Evolutionary conservation across 2,888 invertebrate species (phyloP).

Genomic region (Cryptops parisi): DNA sequence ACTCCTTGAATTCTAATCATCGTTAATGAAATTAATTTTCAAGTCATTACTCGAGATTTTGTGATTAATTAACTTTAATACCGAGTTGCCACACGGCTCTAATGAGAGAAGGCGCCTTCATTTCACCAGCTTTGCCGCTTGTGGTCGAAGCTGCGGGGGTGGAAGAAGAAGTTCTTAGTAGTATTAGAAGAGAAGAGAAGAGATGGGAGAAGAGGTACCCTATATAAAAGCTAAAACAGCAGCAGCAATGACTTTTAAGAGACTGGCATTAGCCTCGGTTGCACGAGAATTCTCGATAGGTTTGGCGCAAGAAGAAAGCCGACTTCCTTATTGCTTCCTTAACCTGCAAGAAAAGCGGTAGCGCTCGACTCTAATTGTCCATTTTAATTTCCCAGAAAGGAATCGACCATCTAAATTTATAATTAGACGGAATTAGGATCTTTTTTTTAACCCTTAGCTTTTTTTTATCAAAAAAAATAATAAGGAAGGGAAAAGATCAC

Average conservation of each 20-base stretch:
- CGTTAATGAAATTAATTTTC: conserved; percentile 5
- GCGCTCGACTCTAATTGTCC: not conserved
- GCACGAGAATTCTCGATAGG: not conserved
- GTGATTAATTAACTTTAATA: conserved; percentile 5
- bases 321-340: not conserved
- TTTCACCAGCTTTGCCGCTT: too few species aligned
- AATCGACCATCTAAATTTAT: not conserved
- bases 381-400: not conserved
- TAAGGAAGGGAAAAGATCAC: not conserved
- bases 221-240: not conserved
- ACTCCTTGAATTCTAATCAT: not conserved
- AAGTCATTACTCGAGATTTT: conserved; percentile 3
- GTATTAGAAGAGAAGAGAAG: not conserved
- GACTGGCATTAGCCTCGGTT: not conserved
- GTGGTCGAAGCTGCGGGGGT: not conserved
- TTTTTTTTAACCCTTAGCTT: too few species aligned
- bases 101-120: too few species aligned
- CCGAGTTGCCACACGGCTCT: not conserved
- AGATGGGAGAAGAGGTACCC: not conserved
- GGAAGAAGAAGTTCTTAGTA: not conserved
- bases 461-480: not conserved
- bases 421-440: not conserved
- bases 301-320: not conserved
- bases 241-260: not conserved
- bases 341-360: not conserved